Evolutionary conservation across 2,797 vertebrate genomes (phyloP).

Genomic region (Scomberomorus guttatus): DNA sequence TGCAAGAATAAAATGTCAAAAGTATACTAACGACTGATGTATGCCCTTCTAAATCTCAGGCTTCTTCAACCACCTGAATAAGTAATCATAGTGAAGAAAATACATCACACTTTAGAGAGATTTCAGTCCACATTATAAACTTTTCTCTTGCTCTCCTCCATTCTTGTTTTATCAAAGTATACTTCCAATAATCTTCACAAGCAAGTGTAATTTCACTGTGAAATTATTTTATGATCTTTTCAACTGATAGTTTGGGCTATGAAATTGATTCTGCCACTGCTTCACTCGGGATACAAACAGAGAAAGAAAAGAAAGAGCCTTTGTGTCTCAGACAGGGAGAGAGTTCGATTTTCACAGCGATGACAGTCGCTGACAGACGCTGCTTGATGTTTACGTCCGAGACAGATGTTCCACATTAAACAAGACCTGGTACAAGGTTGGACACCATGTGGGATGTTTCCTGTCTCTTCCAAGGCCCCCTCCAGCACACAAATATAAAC

Average conservation of each 20-base stretch:
- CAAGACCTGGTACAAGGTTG: constrained; percentile 46
- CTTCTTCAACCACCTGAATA: constrained; percentile 14
- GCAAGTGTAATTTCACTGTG: constrained; percentile 35
- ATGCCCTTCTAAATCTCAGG: background rate
- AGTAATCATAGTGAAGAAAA: constrained; percentile 36
- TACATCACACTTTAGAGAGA: constrained; percentile 21
- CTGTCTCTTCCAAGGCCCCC: constrained; percentile 17
- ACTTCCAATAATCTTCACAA: constrained; percentile 32
- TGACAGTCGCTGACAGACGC: constrained; percentile 32
- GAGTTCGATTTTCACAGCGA: constrained; percentile 26
- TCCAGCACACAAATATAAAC: constrained; percentile 44
- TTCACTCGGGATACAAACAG: background rate
- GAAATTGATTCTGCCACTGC: constrained; percentile 45
- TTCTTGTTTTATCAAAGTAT: constrained; percentile 27
- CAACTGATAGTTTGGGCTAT: constrained; percentile 45
- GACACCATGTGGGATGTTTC: constrained; percentile 48
- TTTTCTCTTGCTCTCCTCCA: background rate
- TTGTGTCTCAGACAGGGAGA: constrained; percentile 13
- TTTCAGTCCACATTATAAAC: constrained; percentile 7
- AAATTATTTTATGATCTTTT: constrained; percentile 58
- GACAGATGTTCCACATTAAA: constrained; percentile 74
- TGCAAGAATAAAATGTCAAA: constrained; percentile 8
- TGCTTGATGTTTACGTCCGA: constrained; percentile 55
- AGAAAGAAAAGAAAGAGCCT: background rate
- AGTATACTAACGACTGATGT: background rate